Percentiles rank a stretch among this genome's conserved stretches.
Evolutionary conservation across 2,888 invertebrate genomes (phyloP).

Genomic region (Leistus spinibarbis): DNA sequence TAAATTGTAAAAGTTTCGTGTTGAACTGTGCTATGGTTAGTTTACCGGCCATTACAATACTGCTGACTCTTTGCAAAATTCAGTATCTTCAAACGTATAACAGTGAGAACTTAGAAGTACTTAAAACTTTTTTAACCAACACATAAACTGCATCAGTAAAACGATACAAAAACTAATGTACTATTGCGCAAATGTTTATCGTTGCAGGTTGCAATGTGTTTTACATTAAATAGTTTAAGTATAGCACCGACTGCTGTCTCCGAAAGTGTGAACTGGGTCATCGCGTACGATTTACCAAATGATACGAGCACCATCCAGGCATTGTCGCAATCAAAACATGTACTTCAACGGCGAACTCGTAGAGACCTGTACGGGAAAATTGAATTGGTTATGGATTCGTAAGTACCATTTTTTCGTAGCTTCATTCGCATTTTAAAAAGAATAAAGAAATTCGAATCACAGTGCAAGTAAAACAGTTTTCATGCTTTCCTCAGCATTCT

Average conservation of each 20-base stretch:
- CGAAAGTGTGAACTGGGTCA: constrained; percentile 74
- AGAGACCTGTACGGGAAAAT: constrained; percentile 72
- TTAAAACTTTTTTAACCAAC: neutral
- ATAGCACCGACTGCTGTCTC: constrained; percentile 64
- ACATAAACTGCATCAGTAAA: neutral
- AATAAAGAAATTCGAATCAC: neutral
- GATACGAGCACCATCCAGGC: constrained; percentile 54
- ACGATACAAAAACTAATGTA: neutral
- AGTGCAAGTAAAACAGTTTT: neutral
- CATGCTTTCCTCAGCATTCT: neutral
- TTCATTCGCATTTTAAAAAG: neutral
- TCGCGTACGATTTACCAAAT: constrained; percentile 77
- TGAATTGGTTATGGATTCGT: constrained; percentile 74
- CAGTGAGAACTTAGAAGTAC: neutral
- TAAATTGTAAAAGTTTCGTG: too few species aligned
- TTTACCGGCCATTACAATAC: too few species aligned
- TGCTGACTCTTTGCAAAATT: too few species aligned
- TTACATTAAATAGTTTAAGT: constrained; percentile 61
- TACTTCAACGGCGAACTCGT: constrained; percentile 66
- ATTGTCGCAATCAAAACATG: constrained; percentile 52
- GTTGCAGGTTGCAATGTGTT: constrained; percentile 63
- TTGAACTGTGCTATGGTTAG: too few species aligned
- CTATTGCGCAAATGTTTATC: constrained; percentile 5
- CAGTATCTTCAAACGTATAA: neutral
- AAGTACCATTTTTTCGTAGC: constrained; percentile 50